Conservation (phyloP, 2,797 vertebrate genomes). For the Lepilemur ruficaudatus region DNA sequence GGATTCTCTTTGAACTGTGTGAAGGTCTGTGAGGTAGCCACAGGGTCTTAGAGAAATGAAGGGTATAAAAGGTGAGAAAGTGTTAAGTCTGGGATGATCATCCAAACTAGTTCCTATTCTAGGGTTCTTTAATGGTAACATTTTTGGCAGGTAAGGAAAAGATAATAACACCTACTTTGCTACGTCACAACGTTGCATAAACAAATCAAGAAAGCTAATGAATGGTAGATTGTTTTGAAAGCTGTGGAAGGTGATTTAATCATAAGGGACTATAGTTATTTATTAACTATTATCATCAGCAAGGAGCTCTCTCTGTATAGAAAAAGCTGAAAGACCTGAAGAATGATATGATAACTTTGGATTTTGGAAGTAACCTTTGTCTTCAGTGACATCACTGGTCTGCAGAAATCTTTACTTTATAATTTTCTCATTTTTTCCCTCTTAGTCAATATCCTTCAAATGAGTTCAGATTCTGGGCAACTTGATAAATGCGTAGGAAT, state of each 20-base stretch:
- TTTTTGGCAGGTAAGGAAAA: background rate
- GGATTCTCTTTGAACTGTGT: background rate
- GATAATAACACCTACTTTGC: background rate
- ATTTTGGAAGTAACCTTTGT: background rate
- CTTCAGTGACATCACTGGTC: background rate
- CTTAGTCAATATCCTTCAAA: background rate
- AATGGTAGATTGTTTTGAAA: conserved; percentile 4
- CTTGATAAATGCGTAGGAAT: background rate
- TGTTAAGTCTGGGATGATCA: background rate
- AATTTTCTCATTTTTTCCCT: background rate
- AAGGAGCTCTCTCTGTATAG: background rate
- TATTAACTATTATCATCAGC: background rate
- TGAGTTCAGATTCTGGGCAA: background rate
- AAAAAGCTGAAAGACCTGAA: conserved; percentile 28
- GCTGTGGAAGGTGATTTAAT: background rate
- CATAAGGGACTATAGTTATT: background rate
- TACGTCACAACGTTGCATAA: background rate
- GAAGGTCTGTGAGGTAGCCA: background rate
- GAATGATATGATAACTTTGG: background rate
- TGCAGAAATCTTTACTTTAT: background rate
- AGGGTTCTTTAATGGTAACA: background rate
- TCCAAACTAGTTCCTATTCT: background rate
- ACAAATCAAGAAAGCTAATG: background rate
- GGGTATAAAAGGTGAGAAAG: background rate
- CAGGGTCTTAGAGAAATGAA: background rate